Base-by-base conservation (phyloP, 2,797 vertebrate genomes). In the Clarias platycephalus region DNA sequence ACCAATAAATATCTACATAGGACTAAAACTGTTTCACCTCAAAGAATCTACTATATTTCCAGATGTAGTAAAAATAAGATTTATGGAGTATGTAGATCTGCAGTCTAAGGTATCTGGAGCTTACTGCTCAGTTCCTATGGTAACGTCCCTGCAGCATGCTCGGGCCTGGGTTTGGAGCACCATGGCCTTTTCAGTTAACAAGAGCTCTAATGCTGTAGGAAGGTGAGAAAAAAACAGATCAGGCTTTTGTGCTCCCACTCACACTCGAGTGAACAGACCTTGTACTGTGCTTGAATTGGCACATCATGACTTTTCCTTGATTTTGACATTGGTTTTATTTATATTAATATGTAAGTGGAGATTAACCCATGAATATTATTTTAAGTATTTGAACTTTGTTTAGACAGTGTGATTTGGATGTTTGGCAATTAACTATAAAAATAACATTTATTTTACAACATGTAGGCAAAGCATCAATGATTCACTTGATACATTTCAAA, bases 121-220 rank as follows among this genome's bases (percentile, higher is more conserved):
- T n/a, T 40, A 12, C 15, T 40, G 20, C 74, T 83, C 66, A 77
- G 88, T 91, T 91, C 58, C 80, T 80, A 90, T 88, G 88, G 90
- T 86, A 87, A 90, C 88, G 16, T 34, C 85, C 55, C 67, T 82
- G 83, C 70, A 62, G 77, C 72, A 64, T 68, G 83, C 63, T 57
- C 67, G 66, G 83, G 76, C 82, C 53, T 57, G 71, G 87, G 87
- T 84, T 87, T 80, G 84, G 86, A 85, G 85, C 85, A 86, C 85
- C 79, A n/a, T 85, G 82, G 81, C 82, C 87, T 87, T 86, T 91
- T 89, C 80, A 88, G 87, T 57, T 66, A 81, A 75, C 72, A 57
- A 84, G 71, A 80, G 82, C 55, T 75, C 44, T 34, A 68, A 82
- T 55, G 49, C 74, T 63, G 80, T 78, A 82, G 84, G 80, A 88